Base-by-base conservation (phyloP, 2,797 vertebrate species). In the Microhierax caerulescens region DNA sequence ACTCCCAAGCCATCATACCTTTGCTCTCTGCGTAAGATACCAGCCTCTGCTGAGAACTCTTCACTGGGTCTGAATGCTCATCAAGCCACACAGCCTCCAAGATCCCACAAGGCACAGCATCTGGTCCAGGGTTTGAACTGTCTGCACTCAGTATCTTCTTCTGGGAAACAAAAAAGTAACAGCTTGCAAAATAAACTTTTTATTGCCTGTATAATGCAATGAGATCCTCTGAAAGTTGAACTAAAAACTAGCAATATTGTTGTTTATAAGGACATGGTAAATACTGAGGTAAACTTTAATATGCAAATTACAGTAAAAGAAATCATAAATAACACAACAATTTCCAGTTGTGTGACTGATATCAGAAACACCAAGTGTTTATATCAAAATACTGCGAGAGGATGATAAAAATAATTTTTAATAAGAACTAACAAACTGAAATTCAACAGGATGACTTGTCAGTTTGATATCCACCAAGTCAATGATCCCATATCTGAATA, bases 391-490 rank as follows among this genome's bases (percentile, higher is more conserved):
- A 65, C 13, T 27, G 32, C 9, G 61, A 88, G 45, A 78, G 10
- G 73, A 84, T 16, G 6, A 88, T 51, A 54, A 77, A 94, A 88
- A 11, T 65, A 54, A 50, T 32, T 93, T 90, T 51, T 75, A 95
- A 85, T 50, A 86, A 20, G 24, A 93, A 68, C 9, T 51, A 93
- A 81, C 21, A 78, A 88, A 77, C 10, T 43, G 50, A 53, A 91
- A 91, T 85, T 75, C 64, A 84, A 59, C 61, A 90, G 50, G 78
- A 65, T 78, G 22, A 65, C 43, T 65, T 91, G 64, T 77, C 94
- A 91, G 37, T 78, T 57, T 80, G 83, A 95, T 39, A 74, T 60
- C 47, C 41, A 82, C 53, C 47, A 91, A 93, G 37, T 37, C 85
- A 73, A n/a, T 61, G 75, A 75, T 78, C 47, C 47, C 14, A 5